Percentiles rank a stretch among this genome's conserved stretches.
These are phyloP conservation scores for Pipa parva DNA, from an alignment of 2,113 vertebrate species.

Conservation along the genomic window DNA sequence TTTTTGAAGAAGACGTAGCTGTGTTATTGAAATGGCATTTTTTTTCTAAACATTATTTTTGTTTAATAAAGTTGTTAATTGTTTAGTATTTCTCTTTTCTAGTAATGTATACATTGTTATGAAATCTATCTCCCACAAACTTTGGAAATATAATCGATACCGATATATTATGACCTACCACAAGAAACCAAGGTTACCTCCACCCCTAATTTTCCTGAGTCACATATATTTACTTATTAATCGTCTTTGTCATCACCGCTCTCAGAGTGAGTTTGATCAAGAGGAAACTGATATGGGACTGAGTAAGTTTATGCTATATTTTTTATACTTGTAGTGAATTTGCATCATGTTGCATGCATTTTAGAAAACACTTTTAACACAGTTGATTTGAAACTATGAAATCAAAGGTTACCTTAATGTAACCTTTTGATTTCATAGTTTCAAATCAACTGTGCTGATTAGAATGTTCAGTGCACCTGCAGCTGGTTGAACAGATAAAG, in stretches of 20 bases:
- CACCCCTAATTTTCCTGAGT: conserved; percentile 82
- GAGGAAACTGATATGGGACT: conserved; percentile 75
- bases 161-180: conserved; percentile 93
- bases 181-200: conserved; percentile 88
- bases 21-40: too few relatives aligned
- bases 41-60: too few relatives aligned
- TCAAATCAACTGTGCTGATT: too few relatives aligned
- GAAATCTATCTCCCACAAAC: conserved; percentile 81
- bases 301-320: conserved; percentile 69
- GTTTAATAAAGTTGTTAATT: too few relatives aligned
- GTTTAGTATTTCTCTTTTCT: conserved; percentile 24
- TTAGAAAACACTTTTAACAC: too few relatives aligned
- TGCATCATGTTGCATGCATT: too few relatives aligned
- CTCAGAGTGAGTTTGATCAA: conserved; percentile 56
- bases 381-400: too few relatives aligned
- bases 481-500: too few relatives aligned
- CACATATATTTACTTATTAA: conserved; percentile 68
- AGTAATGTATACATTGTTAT: conserved; percentile 90
- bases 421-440: too few relatives aligned
- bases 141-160: conserved; percentile 96
- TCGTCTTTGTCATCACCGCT: conserved; percentile 59
- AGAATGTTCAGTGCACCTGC: too few relatives aligned
- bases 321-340: background rate
- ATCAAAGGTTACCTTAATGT: too few relatives aligned
- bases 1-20: too few relatives aligned